Base-by-base conservation (phyloP, 1,140 invertebrate species). In the Ctenoplectra terminalis region DNA sequence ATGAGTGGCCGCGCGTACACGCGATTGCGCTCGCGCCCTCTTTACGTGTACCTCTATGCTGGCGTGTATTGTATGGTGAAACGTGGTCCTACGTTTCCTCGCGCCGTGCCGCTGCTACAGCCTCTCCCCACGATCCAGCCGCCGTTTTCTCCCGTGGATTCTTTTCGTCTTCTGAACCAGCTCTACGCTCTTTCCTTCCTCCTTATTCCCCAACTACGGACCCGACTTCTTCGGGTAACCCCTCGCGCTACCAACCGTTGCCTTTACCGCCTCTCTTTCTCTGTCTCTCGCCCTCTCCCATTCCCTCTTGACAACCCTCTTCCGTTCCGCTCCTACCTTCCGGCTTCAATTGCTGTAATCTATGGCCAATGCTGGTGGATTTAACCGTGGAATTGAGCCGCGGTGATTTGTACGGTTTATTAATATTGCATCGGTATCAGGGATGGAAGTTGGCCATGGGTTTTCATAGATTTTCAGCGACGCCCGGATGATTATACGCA, bases 21-120 rank as follows among this genome's bases (percentile, higher is more conserved):
- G 75, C 66, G 58, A 77, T 77, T 70, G 60, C 37, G 48, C 29
- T 17, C 75, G 48, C 48, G 34, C 46, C 46, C 67, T 37, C 43
- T 69, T 54, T 31, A 63, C 82, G 78, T 64, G 50, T 66, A 54
- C 74, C 29, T 29, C 37, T 64, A 77, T 43, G 56, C 72, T 60
- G 74, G 69, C 85, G 83, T 88, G 88, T 91, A 92, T 91, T 91
- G 90, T 91, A 91, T 80, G 83, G 90, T 81, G 86, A 84, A 90
- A 91, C 89, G 89, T 87, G 89, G 90, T 90, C 89, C 90, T 90
- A 91, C 81, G 85, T 90, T 90, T 90, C 78, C 84, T 84, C 78
- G 64, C 73, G 73, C 76, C 73, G 54, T 81, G 50, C 43, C 66
- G 43, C 23, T 75, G 63, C 76, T 70, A 56, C 56, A 74, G 67